Base-by-base conservation (phyloP, 2,113 vertebrate genomes). In the Scatophagus argus region DNA sequence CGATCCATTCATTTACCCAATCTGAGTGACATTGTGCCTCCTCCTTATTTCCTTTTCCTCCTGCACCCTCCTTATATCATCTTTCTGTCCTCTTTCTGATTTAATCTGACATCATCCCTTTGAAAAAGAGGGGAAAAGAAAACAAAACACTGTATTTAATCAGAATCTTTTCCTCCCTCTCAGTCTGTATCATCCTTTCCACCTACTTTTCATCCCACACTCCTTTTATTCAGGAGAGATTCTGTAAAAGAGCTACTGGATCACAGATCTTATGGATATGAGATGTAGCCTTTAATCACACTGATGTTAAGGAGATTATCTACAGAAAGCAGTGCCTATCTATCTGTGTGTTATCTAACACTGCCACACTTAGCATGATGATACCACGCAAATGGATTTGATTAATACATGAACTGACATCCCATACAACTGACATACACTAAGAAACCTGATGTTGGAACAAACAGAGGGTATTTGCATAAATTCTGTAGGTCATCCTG, bases 231-330 rank as follows among this genome's bases (percentile, higher is more conserved):
- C 83, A 85, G 32, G 17, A 82, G 65, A 78, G 74, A 86, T 89
- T 88, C 38, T 49, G 85, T 81, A 83, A 79, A 84, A 74, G 39
- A 84, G 58, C 77, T 16, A 49, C 67, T 71, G 65, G 79, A 88
- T 90, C 54, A 74, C 21, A 36, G 85, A 86, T 90, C 56, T 79
- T 68, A 65, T 84, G 84, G 85, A 78, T 87, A 82, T 76, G 70
- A 86, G 75, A 81, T 63, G 66, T 70, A 32, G 81, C 56, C 77
- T 86, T 85, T 91, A 88, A 91, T 93, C 82, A 71, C 32, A 52
- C 70, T 90, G 86, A 93, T 90, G 82, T 78, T 89, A 85, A 89
- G 89, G 68, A 87, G 86, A 92, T 92, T 91, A 91, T 89, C 71
- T 83, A 25, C 23, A 81, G 84, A 85, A 78, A 81, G 77, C 69